Conservation (phyloP, 2,888 invertebrate genomes). For the Lucinisca nassula region DNA sequence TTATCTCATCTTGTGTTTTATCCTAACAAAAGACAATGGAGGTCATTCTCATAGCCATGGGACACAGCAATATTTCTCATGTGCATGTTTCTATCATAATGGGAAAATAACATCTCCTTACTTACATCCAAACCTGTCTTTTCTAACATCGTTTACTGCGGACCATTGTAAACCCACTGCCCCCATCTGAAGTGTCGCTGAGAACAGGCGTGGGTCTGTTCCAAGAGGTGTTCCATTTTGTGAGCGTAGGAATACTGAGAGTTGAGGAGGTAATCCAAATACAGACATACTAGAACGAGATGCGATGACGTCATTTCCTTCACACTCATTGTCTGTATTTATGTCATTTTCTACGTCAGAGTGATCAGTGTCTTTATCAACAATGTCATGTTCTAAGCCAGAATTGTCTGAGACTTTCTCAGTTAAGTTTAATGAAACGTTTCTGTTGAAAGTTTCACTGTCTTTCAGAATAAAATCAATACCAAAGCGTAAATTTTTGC, state of each 20-base stretch:
- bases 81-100: too few relatives aligned
- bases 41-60: too few relatives aligned
- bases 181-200: neutral
- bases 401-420: neutral
- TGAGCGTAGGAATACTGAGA: conserved; percentile 10
- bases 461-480: conserved; percentile 56
- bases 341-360: neutral
- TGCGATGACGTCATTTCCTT: neutral
- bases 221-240: neutral
- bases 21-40: too few relatives aligned
- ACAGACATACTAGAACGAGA: conserved; percentile 27
- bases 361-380: neutral
- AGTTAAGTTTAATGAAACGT: neutral
- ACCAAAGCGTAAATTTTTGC: conserved; percentile 36
- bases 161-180: conserved; percentile 32
- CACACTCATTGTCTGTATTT: neutral
- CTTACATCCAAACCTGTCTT: conserved; percentile 69
- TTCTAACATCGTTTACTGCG: conserved; percentile 51
- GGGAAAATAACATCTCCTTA: too few relatives aligned
- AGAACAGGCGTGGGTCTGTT: neutral
- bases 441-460: neutral
- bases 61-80: too few relatives aligned
- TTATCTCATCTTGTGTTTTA: too few relatives aligned
- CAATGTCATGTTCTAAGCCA: neutral
- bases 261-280: conserved; percentile 20